phyloP scores from a whole-genome alignment of 2,113 vertebrate species.

The Loxodonta africana region DNA sequence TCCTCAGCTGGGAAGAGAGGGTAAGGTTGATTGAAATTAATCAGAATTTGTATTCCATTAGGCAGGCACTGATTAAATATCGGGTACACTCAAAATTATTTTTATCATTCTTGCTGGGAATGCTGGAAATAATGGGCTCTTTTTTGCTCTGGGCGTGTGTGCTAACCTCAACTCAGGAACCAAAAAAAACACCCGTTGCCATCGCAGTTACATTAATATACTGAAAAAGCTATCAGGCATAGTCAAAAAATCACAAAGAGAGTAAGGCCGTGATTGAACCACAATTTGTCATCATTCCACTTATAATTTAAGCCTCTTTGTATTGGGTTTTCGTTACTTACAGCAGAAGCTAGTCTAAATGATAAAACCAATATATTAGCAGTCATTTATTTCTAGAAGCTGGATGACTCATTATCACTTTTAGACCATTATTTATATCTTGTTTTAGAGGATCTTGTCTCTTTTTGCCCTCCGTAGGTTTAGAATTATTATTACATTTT shows the following conservation, averaged over 20 bases:
- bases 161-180: neutral
- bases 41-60: neutral
- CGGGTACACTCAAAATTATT: neutral
- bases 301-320: neutral
- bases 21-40: neutral
- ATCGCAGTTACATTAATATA: neutral
- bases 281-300: neutral
- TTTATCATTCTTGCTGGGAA: neutral
- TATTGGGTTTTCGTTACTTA: neutral
- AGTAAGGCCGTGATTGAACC: neutral
- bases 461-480: conserved; percentile 23
- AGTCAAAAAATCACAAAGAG: neutral
- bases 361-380: neutral
- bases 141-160: neutral
- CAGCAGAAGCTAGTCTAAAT: neutral
- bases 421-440: conserved; percentile 27
- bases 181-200: too few species aligned
- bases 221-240: neutral
- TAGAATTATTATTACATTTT: conserved; percentile 62
- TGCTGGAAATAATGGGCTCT: neutral
- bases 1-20: neutral
- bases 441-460: conserved; percentile 5
- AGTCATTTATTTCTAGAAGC: neutral
- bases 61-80: neutral
- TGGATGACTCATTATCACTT: conserved; percentile 22